Evolutionary conservation across 2,888 invertebrate species (phyloP).

Genomic region (Diarsia rubi): DNA sequence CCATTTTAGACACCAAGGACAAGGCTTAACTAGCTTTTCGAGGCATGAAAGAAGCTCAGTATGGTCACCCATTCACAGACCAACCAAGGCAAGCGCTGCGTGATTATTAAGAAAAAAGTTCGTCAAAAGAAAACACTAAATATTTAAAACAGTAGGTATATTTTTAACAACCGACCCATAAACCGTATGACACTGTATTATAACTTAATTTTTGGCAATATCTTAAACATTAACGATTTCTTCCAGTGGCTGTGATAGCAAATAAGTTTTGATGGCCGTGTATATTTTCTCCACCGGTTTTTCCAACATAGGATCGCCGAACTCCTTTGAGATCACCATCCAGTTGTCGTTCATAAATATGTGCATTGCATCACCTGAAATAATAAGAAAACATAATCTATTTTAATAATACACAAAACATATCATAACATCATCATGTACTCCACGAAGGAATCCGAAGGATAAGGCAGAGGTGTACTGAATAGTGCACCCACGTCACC

Average conservation of each 20-base stretch:
- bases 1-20: too few relatives aligned
- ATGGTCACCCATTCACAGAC: too few relatives aligned
- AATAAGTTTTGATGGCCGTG: slow-evolving; percentile 70
- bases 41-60: too few relatives aligned
- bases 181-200: background rate
- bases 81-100: too few relatives aligned
- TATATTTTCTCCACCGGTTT: slow-evolving; percentile 72
- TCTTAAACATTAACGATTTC: slow-evolving; percentile 68
- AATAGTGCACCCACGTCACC: too few relatives aligned
- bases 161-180: background rate
- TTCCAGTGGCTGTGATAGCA: slow-evolving; percentile 73
- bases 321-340: slow-evolving; percentile 76
- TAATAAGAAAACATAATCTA: background rate
- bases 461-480: too few relatives aligned
- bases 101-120: too few relatives aligned
- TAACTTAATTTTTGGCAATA: slow-evolving; percentile 29
- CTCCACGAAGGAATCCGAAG: too few relatives aligned
- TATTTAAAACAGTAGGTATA: background rate
- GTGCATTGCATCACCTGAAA: slow-evolving; percentile 79
- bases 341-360: slow-evolving; percentile 82
- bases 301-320: slow-evolving; percentile 74
- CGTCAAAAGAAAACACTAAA: background rate
- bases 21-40: too few relatives aligned
- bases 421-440: too few relatives aligned
- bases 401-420: background rate